A percentile compares a stretch with the other conserved stretches of the same genome.
Evolutionary conservation across 2,888 invertebrate species (phyloP).

Genomic region (Diachrysia chrysitis): DNA sequence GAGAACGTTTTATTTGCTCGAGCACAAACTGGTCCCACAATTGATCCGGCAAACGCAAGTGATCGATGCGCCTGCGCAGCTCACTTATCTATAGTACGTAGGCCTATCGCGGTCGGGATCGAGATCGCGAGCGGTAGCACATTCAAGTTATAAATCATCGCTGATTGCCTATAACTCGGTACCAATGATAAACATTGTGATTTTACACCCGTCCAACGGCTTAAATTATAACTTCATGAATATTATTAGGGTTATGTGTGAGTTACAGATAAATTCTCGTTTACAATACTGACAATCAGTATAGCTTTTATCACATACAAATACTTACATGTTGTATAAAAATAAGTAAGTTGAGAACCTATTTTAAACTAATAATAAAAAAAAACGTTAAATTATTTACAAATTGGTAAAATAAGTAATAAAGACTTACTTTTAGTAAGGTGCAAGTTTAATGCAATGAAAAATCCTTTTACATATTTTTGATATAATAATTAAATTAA

Average conservation of each 20-base stretch:
- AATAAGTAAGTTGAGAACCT: no score
- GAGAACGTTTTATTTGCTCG: conserved; percentile 53
- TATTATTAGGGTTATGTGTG: conserved; percentile 52
- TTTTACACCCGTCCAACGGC: conserved; percentile 68
- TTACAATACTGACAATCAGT: neutral
- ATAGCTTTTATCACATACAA: neutral
- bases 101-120: conserved; percentile 72
- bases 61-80: conserved; percentile 68
- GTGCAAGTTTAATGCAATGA: no score
- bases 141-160: conserved; percentile 78
- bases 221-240: conserved; percentile 62
- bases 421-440: no score
- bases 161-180: conserved; percentile 78
- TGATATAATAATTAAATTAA: no score
- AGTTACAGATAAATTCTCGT: conserved; percentile 8
- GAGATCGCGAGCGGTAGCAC: conserved; percentile 75
- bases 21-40: conserved; percentile 64
- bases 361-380: no score
- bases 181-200: conserved; percentile 78
- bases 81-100: conserved; percentile 62
- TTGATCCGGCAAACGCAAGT: conserved; percentile 62
- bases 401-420: no score
- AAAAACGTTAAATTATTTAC: no score
- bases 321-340: no score
- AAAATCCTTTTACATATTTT: no score